phyloP scores from a whole-genome alignment of 1,140 invertebrate species.

The Dendroctonus valens region DNA sequence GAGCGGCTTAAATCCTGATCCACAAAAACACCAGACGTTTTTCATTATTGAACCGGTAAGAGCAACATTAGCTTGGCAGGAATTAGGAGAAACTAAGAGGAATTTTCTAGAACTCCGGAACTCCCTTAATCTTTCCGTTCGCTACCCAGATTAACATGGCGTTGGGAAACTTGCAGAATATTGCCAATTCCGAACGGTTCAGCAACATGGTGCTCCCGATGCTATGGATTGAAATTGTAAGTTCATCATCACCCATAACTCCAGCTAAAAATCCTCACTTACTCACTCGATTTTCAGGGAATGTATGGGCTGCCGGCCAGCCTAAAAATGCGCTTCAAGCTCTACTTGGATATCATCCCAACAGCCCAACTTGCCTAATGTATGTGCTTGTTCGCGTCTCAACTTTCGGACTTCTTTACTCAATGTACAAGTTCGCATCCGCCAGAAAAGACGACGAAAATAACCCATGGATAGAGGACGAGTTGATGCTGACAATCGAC shows the following conservation, averaged over 20 bases:
- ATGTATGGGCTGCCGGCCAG: constrained; percentile 64
- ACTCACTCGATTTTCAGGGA: constrained; percentile 54
- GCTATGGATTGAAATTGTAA: constrained; percentile 83
- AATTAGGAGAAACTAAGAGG: background rate
- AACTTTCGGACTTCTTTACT: constrained; percentile 52
- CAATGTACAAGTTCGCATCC: constrained; percentile 42
- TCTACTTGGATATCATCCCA: constrained; percentile 71
- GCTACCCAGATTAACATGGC: constrained; percentile 85
- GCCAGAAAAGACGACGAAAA: constrained; percentile 16
- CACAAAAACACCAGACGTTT: constrained; percentile 71
- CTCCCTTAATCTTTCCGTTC: constrained; percentile 71
- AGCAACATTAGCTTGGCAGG: background rate
- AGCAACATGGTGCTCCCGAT: constrained; percentile 68
- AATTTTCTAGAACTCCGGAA: constrained; percentile 62
- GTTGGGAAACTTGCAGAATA: constrained; percentile 62
- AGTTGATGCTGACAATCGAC: constrained; percentile 38
- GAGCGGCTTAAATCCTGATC: constrained; percentile 67
- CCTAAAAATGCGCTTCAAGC: constrained; percentile 63
- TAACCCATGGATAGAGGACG: constrained; percentile 41
- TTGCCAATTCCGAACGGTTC: constrained; percentile 63
- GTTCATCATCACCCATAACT: constrained; percentile 46
- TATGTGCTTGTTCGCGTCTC: constrained; percentile 62
- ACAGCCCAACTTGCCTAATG: constrained; percentile 55
- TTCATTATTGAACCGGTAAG: constrained; percentile 77
- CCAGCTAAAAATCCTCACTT: constrained; percentile 5